phyloP scores from a whole-genome alignment of 2,113 vertebrate genomes.

The Poeciliopsis occidentalis region DNA sequence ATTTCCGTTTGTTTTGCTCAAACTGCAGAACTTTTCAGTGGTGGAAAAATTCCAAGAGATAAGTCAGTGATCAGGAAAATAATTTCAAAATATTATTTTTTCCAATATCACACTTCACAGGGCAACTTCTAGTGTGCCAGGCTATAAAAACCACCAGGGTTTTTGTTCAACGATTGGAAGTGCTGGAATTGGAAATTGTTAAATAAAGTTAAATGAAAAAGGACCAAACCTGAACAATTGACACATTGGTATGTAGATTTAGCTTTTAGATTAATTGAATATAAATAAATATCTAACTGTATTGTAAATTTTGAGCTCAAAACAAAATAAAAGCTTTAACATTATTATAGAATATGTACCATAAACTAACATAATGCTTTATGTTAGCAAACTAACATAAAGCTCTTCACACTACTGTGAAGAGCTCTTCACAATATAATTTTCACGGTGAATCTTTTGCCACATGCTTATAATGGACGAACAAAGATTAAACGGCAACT shows the following conservation, averaged over 20 bases:
- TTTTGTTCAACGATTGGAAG: slow-evolving; percentile 52
- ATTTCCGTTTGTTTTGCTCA: slow-evolving; percentile 79
- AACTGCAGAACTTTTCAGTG: slow-evolving; percentile 74
- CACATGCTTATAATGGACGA: no score
- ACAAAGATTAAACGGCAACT: no score
- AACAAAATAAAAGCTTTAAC: no score
- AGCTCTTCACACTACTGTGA: no score
- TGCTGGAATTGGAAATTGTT: slow-evolving; percentile 23
- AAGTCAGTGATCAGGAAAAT: slow-evolving; percentile 85
- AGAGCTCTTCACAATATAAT: no score
- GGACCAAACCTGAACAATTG: background rate
- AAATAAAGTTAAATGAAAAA: slow-evolving; percentile 27
- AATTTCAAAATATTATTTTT: slow-evolving; percentile 80
- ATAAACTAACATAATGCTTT: no score
- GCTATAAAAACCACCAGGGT: slow-evolving; percentile 62
- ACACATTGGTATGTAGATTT: background rate
- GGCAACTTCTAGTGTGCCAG: slow-evolving; percentile 66
- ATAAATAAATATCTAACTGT: no score
- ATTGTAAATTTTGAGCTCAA: no score
- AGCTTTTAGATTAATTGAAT: background rate
- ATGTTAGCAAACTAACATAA: no score
- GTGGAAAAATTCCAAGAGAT: slow-evolving; percentile 83
- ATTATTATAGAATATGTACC: no score
- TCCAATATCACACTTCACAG: slow-evolving; percentile 79
- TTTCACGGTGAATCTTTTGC: no score